A percentile compares a stretch with the other conserved stretches of the same genome.
Evolutionary conservation across 2,113 vertebrate species (phyloP).

Genomic region (Miniopterus natalensis): DNA sequence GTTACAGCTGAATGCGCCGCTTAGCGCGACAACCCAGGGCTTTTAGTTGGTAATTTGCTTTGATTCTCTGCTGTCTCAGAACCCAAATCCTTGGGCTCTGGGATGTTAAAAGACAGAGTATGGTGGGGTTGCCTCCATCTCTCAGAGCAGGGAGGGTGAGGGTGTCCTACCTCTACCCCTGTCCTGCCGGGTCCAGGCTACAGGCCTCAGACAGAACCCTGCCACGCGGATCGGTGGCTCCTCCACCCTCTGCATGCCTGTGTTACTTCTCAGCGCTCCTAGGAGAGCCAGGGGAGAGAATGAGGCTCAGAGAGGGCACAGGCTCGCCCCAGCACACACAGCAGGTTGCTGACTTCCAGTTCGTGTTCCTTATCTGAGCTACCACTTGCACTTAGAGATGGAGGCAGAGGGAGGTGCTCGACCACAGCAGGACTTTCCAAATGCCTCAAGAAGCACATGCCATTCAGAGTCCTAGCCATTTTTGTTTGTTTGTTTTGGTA

Average conservation of each 20-base stretch:
- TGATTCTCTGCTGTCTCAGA: neutral
- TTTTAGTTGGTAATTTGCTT: neutral
- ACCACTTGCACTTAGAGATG: neutral
- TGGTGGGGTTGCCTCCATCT: neutral
- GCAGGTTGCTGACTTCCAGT: neutral
- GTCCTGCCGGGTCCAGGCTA: accelerated
- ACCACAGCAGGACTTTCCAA: neutral
- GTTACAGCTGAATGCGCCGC: neutral
- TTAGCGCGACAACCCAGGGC: neutral
- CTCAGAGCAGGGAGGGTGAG: neutral
- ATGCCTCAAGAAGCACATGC: neutral
- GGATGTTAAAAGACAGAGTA: neutral
- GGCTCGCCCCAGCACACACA: neutral
- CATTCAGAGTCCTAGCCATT: neutral
- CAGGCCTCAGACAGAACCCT: neutral
- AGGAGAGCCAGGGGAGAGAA: neutral
- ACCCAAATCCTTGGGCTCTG: neutral
- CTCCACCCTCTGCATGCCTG: neutral
- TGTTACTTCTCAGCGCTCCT: accelerated
- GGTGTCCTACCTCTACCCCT: accelerated
- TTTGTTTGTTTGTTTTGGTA: neutral
- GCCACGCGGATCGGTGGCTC: accelerated
- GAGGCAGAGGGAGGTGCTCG: neutral
- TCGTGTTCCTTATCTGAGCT: neutral
- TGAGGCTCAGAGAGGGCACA: neutral